Base-by-base conservation (phyloP, 2,113 vertebrate genomes). In the Vombatus ursinus region DNA sequence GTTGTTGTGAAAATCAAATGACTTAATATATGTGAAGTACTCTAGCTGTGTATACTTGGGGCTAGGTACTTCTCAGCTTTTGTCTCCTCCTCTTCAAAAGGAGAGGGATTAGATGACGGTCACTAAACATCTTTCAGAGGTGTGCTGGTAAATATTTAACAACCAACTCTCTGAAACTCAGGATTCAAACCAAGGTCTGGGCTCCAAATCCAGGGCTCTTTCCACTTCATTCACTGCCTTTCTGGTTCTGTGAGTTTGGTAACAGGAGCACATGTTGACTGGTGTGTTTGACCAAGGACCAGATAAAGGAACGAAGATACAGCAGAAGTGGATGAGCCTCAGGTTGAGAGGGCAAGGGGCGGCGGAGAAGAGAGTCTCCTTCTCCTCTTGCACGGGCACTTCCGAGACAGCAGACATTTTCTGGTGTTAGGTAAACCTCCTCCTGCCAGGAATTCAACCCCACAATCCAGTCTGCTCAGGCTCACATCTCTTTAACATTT, bases 301-400 rank as follows among this genome's bases (percentile, higher is more conserved):
- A 44, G 37, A 84, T 44, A 44, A 84, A 84, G 68, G n/a, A 84
- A 84, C 68, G 44, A 23, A 84, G 19, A 44, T 84, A 6, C 2
- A 7, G n/a, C 68, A 84, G 61, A 31, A 93, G 61, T 8, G 23
- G 44, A 31, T 8, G n/a, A 44, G 14, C 37, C 68, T 44, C n/a
- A 2, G 68, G 37, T 22, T 44, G 37, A 44, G 16, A 84, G 24
- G 48, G 50, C 31, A 25, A 91, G 90, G 50, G 53, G 52, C 96
- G 44, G 92, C 50, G 89, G 22, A 97, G 37, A 97, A 90, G 97
- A 98, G 98, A 98, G 98, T 8, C 1, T 23, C n/a, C 7, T 0
- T 84, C 68, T 84, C 37, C 68, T 22, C n/a, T 44, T 44, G 7
- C 19, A 23, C 7, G 7, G 37, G 7, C n/a, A 84, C 19, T 23